Percentiles rank a stretch among this genome's conserved stretches.
Evolutionary conservation across 64 coral and sea anemone genomes (phyloP).

Genomic region (Porites lutea): DNA sequence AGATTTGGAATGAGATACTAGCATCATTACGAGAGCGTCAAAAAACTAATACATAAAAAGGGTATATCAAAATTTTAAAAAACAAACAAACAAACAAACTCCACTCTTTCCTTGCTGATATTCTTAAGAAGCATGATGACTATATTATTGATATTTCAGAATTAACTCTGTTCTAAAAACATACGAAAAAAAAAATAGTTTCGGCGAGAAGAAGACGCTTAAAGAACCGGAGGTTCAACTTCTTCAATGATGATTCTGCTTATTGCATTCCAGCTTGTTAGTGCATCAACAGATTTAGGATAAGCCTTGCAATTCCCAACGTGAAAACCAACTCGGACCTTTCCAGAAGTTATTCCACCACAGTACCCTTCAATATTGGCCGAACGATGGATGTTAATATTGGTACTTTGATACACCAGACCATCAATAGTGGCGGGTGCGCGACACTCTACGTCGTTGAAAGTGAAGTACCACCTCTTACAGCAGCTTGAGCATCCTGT

Average conservation of each 20-base stretch:
- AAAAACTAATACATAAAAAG: too few relatives aligned
- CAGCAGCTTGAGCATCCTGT: conserved; percentile 23
- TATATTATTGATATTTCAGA: too few relatives aligned
- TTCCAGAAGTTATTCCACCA: conserved; percentile 2
- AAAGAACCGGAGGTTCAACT: conserved; percentile 25
- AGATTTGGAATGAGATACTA: too few relatives aligned
- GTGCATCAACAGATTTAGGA: neutral
- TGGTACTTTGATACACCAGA: conserved; percentile 9
- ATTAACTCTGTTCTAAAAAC: too few relatives aligned
- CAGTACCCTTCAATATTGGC: conserved; percentile 67
- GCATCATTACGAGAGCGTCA: too few relatives aligned
- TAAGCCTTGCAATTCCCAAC: conserved; percentile 15
- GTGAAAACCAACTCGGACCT: conserved; percentile 30
- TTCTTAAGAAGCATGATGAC: too few relatives aligned
- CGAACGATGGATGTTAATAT: conserved; percentile 51
- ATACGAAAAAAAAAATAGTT: too few relatives aligned
- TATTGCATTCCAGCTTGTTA: conserved; percentile 64
- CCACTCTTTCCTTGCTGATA: too few relatives aligned
- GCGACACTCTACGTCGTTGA: conserved; percentile 55
- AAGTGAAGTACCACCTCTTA: conserved; percentile 62
- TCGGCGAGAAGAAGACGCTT: neutral
- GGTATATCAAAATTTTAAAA: too few relatives aligned
- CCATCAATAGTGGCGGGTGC: conserved; percentile 60
- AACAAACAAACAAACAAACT: too few relatives aligned
- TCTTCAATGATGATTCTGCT: conserved; percentile 72